Evolutionary conservation across 2,797 vertebrate species (phyloP), one percentile per base, ranked within the genome.

Genomic region (Hemitrygon akajei): DNA sequence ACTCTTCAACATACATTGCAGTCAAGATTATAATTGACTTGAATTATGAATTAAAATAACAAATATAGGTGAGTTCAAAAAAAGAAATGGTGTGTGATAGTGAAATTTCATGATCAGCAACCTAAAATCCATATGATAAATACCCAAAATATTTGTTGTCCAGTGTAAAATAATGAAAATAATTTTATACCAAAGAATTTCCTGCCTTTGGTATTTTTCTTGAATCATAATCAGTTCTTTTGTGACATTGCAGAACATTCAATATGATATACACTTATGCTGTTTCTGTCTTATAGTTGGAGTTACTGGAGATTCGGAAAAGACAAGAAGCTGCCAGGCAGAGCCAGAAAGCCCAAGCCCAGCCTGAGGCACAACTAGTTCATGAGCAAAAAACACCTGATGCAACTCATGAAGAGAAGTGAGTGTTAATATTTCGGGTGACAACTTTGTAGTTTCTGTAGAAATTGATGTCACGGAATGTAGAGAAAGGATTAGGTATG

Each of bases 251-350:
- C 11, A 56, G 14, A 3, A 1, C 30, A 30, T 75, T 92, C 27
- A 75, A 58, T 76, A 22, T 87, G 84, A 71, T 75, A 11, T 73
- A 47, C 34, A 30, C 11, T 40, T 47, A 47, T 20, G 30, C 40
- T 93, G 12, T 76, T 0, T 9, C 96, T 94, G 93, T 93, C 95
- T 0, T 95, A 93, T 96, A 99, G 98, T 95, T 99, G 96, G 98
- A 99, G 96, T 95, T 98, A 95, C 77, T 98, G 95, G 96, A 97
- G 0, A 95, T 97, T 93, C 96, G 96, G 94, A 96, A 96, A 14
- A 95, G 95, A 94, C 97, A 96, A 37, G 96, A 97, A 95, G 97
- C 97, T 91, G 95, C 95, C 0, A 95, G 95, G 94, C 94, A 97
- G 0, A 95, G 96, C 94, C 95, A 3, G 0, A 93, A 4, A 30